A percentile compares a stretch with the other conserved stretches of the same genome.
Evolutionary conservation across 2,113 vertebrate genomes (phyloP).

Genomic region (Macaca nemestrina): DNA sequence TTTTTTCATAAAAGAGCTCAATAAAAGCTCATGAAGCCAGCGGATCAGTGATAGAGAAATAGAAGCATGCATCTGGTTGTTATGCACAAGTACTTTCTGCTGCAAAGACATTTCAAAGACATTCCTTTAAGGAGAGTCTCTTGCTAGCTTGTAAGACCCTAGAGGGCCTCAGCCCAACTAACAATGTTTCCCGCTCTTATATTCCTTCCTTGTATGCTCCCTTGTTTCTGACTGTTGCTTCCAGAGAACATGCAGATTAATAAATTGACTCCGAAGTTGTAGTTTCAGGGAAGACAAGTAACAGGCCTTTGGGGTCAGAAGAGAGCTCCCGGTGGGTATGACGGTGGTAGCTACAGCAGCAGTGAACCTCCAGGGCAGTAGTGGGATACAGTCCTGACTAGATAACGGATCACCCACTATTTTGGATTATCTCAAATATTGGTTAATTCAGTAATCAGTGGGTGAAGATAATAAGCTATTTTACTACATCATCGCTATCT

Average conservation of each 20-base stretch:
- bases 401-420: background rate
- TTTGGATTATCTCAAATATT: background rate
- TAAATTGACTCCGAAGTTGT: background rate
- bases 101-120: background rate
- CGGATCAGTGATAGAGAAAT: background rate
- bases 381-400: background rate
- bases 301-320: background rate
- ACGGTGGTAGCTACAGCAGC: background rate
- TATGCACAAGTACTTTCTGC: background rate
- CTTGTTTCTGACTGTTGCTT: background rate
- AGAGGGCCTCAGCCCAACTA: background rate
- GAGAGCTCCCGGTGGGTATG: background rate
- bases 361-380: background rate
- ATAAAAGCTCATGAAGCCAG: background rate
- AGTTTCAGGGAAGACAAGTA: background rate
- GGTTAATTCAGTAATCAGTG: background rate
- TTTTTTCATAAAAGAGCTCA: background rate
- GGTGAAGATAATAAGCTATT: background rate
- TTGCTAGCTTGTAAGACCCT: background rate
- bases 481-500: background rate
- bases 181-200: background rate
- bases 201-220: background rate
- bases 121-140: background rate
- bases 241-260: background rate
- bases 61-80: background rate